A percentile compares a stretch with the other conserved stretches of the same genome.
phyloP scores from a whole-genome alignment of 1,140 invertebrate genomes.

The Rhyacophila brunnea region DNA sequence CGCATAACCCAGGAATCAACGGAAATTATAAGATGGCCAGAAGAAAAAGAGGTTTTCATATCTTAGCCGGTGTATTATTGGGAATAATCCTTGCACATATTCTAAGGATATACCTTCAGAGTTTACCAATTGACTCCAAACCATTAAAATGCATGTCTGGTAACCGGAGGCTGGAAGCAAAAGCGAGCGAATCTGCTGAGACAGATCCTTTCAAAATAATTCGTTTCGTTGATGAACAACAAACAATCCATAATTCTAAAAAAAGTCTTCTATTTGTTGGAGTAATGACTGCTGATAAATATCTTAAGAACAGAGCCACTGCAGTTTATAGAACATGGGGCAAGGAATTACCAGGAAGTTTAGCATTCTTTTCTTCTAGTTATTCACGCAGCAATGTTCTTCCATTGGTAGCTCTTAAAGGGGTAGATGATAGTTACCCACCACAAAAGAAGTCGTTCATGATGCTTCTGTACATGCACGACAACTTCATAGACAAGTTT shows the following conservation, averaged over 20 bases:
- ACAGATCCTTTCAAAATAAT: conserved; percentile 52
- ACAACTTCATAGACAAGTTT: conserved; percentile 86
- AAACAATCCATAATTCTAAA: conserved; percentile 57
- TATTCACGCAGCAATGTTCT: conserved; percentile 63
- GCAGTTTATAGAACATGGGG: conserved; percentile 93
- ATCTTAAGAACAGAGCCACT: conserved; percentile 78
- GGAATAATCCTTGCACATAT: conserved; percentile 36
- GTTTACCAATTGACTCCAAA: neutral
- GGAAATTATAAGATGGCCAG: conserved; percentile 34
- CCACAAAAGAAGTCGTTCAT: conserved; percentile 98
- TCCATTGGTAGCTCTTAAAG: conserved; percentile 74
- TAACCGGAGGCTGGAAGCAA: conserved; percentile 7
- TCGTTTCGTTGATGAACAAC: conserved; percentile 44
- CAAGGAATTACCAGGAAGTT: conserved; percentile 78
- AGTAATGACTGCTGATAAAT: conserved; percentile 94
- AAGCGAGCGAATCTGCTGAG: conserved; percentile 2
- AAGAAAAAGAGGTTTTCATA: conserved; percentile 40
- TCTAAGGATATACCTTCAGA: conserved; percentile 22
- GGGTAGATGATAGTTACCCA: conserved; percentile 94
- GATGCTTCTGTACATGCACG: conserved; percentile 98
- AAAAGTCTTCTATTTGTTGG: conserved; percentile 80
- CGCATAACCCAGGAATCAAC: conserved; percentile 4
- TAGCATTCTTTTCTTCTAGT: conserved; percentile 90
- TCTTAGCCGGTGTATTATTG: conserved; percentile 39
- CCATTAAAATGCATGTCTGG: conserved; percentile 13